A percentile compares a stretch with the other conserved stretches of the same genome.
phyloP scores from a whole-genome alignment of 2,888 invertebrate genomes.

The Cabera pusaria region DNA sequence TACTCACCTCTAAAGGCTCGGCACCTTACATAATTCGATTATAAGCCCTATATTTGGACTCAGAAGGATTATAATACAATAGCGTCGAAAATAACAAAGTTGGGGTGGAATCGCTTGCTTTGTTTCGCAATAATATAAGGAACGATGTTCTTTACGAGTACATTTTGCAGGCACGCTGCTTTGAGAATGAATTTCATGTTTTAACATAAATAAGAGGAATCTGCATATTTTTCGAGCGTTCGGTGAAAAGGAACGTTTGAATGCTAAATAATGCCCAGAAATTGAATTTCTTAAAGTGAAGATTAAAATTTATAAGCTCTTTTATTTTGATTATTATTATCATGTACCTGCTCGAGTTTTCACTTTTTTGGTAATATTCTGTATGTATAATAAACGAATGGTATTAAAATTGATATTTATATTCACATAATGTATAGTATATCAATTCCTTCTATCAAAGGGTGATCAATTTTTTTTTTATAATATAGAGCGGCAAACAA shows the following conservation, averaged over 20 bases:
- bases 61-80: background rate
- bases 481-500: too few species aligned
- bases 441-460: too few species aligned
- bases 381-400: too few species aligned
- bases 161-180: slow-evolving; percentile 17
- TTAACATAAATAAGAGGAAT: slow-evolving; percentile 24
- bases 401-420: too few species aligned
- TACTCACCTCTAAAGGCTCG: slow-evolving; percentile 2
- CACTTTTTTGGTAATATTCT: too few species aligned
- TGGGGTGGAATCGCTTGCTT: slow-evolving; percentile 19
- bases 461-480: too few species aligned
- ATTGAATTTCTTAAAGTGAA: too few species aligned
- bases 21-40: slow-evolving; percentile 7
- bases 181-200: slow-evolving; percentile 21
- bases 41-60: background rate
- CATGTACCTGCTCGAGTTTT: too few species aligned
- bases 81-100: slow-evolving; percentile 9
- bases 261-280: slow-evolving; percentile 1
- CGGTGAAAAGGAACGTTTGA: slow-evolving; percentile 3
- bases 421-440: too few species aligned
- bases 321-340: too few species aligned
- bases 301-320: too few species aligned
- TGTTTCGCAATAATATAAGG: slow-evolving; percentile 23
- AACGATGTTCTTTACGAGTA: slow-evolving; percentile 20
- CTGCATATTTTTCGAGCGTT: slow-evolving; percentile 18